Base-by-base conservation (phyloP, 2,888 invertebrate species). In the Drosophila buzzatii region DNA sequence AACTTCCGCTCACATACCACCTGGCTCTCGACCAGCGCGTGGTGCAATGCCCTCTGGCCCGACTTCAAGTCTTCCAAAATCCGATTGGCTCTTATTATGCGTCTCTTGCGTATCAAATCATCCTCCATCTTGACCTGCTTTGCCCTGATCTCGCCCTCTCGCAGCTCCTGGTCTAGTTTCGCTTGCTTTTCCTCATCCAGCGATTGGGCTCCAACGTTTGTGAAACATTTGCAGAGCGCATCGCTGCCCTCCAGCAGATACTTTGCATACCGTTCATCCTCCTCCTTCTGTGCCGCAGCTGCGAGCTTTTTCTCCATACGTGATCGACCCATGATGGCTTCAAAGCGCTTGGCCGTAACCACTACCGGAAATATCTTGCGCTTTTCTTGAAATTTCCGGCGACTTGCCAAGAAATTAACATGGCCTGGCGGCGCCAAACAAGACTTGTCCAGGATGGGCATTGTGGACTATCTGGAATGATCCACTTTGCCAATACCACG, bases 201-300 rank as follows among this genome's bases (percentile, higher is more conserved):
- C 44, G 33, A 14, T 10, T 20, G 45, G 42, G 23, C 51, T 10
- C 51, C 44, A 1, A 73, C 3, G 7, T 78, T 78, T 1, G 70
- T 53, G n/a, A 86, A 86, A 0, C 12, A 35, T 1, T 58, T 76
- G 27, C 52, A 65, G 0, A 86, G 70, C n/a, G 56, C 57, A 12
- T 78, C 88, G 53, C 63, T 69, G 8, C 88, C 90, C 0, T 82
- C 79, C 35, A 79, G 76, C 0, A 86, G 68, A 23, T 86, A 86
- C 57, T 81, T 63, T 33, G 66, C 59, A 52, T 76, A 89, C 0
- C 73, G 70, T 0, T 42, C 68, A 7, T 85, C 85, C 60, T 89
- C 88, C 33, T 72, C 72, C 1, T 0, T 44, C 53, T 16, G 61
- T 49, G 42, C 82, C 35, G 65, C n/a, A 0, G 72, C 69, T 6